Base-by-base conservation (phyloP, 2,888 invertebrate genomes). In the Dynastes grantii region DNA sequence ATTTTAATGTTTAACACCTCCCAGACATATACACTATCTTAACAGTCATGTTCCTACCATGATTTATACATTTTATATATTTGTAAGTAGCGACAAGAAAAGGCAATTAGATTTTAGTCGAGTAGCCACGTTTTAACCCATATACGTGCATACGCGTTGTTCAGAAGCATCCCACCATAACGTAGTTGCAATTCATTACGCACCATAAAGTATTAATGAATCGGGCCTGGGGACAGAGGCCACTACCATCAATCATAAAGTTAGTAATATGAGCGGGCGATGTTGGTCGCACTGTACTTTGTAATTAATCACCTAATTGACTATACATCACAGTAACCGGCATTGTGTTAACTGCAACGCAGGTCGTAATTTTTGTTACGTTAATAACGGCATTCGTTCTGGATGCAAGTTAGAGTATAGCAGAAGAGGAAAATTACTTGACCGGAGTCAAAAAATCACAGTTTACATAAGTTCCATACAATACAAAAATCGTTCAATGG, bases 131-230 rank as follows among this genome's bases (percentile, higher is more conserved):
- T 22, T n/a, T 1, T 32, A 9, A 63, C 63, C 63, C 29, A 32
- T 29, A 11, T 63, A 63, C 63, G 9, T 63, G 63, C 63, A 29
- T 32, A 3, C 6, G 22, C 22, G 55, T 55, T 16, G 8, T 58
- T 22, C 55, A 1, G 55, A 58, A 58, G 27, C 55, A 22, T 58
- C 55, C n/a, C 5, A 58, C 29, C 27, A 29, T 13, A 29, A 27
- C 13, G n/a, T 29, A 11, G 68, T 51, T 51, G 68, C 51, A 68
- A 68, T 68, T 68, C 68, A 68, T 68, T 68, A 68, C 68, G 51
- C 68, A 51, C 29, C 68, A 68, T 68, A 68, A 51, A 68, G 49
- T 68, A 68, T 68, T 68, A 68, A 68, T 68, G 68, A 68, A 68
- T 68, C 51, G 11, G 11, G 51, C 29, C 11, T 13, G 51, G 3